Evolutionary conservation across 2,797 vertebrate genomes (phyloP), one percentile per base, ranked within the genome.

Genomic region (Paramormyrops hopkinsi): DNA sequence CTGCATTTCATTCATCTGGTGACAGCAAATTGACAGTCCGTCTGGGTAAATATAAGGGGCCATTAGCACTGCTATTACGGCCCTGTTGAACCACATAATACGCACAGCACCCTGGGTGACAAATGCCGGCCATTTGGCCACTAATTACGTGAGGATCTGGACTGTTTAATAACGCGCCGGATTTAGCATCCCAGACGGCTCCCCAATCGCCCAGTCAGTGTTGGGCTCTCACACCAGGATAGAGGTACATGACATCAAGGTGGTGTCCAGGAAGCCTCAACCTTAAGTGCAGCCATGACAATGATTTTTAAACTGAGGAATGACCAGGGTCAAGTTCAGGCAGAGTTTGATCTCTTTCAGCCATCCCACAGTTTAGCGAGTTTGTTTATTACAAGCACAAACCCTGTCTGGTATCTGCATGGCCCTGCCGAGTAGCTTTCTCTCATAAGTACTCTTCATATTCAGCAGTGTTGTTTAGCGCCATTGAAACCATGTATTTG

Each of bases 291-390:
- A 11, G 14, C 41, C 41, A 5, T 84, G n/a, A 84, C n/a, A 22
- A 7, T 7, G 44, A n/a, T 11, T 4, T n/a, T 44, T 91, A 37
- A 88, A 86, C 90, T 92, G 82, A 92, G 86, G 88, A 76, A 91
- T 91, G 91, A 91, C 90, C 3, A 4, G 59, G 89, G 88, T 88
- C 62, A 84, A 3, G 9, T 84, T 46, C 8, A 84, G 46, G 79
- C 8, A 84, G 79, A n/a, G 37, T 41, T 5, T 79, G 73, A 41
- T 79, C 73, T 37, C 65, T 37, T n/a, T 37, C 37, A 37, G 6
- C 73, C 6, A 37, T 44, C 69, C 37, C 69, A 76, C 37, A 76
- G 29, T 19, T 37, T 17, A 1, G 6, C 0, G 33, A 33, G 33
- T 76, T 76, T 76, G 33, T 6, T 79, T 79, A 41, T 37, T 37